Conservation (phyloP, 2,113 vertebrate genomes). For the Oryzias melastigma region DNA sequence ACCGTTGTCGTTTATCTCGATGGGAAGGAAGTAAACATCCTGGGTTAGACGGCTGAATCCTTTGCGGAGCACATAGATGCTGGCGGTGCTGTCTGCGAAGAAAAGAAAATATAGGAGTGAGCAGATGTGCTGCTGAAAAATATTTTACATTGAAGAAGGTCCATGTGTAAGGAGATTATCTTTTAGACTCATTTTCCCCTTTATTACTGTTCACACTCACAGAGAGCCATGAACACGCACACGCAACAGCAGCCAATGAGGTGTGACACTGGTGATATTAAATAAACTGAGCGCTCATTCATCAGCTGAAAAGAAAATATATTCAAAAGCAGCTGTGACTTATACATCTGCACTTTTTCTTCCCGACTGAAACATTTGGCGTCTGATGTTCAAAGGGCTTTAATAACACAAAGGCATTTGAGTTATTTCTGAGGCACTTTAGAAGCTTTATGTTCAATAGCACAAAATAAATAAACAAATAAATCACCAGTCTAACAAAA, state of each 20-base stretch:
- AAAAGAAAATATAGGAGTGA: neutral
- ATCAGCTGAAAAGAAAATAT: slow-evolving; percentile 56
- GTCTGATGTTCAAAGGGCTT: neutral
- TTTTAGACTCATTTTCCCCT: neutral
- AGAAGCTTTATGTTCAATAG: too few relatives aligned
- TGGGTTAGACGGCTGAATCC: slow-evolving; percentile 90
- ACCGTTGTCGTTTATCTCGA: slow-evolving; percentile 92
- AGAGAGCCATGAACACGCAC: neutral
- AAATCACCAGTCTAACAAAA: too few relatives aligned
- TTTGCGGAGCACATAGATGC: slow-evolving; percentile 82
- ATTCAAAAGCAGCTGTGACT: slow-evolving; percentile 41
- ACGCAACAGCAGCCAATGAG: slow-evolving; percentile 23
- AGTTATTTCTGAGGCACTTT: slow-evolving; percentile 1
- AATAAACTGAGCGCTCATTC: slow-evolving; percentile 43
- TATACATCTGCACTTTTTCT: neutral
- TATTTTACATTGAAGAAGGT: neutral
- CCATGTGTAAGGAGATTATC: neutral
- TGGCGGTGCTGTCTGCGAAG: slow-evolving; percentile 87
- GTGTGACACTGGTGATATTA: slow-evolving; percentile 44
- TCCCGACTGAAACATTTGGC: neutral
- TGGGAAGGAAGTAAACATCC: slow-evolving; percentile 88
- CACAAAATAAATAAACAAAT: too few relatives aligned
- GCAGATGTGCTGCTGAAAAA: neutral
- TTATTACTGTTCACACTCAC: neutral
- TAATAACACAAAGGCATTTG: neutral